Evolutionary conservation across 2,797 vertebrate genomes (phyloP), one percentile per base, ranked within the genome.

Genomic region (Tenualosa thibaudeaui): DNA sequence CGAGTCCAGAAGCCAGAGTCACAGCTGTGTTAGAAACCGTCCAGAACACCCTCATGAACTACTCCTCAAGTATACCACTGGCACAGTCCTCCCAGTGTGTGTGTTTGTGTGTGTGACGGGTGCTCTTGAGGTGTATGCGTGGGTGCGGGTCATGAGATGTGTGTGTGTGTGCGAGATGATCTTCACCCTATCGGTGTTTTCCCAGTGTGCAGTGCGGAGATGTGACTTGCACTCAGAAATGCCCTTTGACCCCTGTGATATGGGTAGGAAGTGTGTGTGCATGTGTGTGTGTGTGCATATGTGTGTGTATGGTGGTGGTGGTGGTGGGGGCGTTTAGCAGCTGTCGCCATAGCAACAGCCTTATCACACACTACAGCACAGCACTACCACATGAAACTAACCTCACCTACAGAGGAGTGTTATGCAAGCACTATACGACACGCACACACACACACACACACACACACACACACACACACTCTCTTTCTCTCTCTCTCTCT

Each of bases 401-500:
- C 46, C 46, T 46, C 46, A 0, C 46, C 46, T 46, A 7, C 7
- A 46, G 46, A 46, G 46, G 46, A 46, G 46, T 46, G 7, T 46
- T 46, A 46, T 7, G 46, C 46, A 46, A 46, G 2, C 4, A 46
- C 2, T 46, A 7, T 7, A 46, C 1, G 24, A 65, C 26, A 65
- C 62, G 31, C 24, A 65, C 60, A 65, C 60, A 65, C 60, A 65
- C 62, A 65, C 62, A 24, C 62, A 60, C 56, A 60, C 56, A 22
- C 19, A 60, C 17, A 60, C 56, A 22, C 56, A 22, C 56, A 6
- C 56, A 22, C 51, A n/a, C 56, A 58, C 56, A 3, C 54, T 19
- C 54, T 3, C 60, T 26, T 24, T 12, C 60, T 26, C n/a, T 26
- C 60, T 2, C 60, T 9, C n/a, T 9, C 7, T 31, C 62, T 31